Percentiles rank a stretch among this genome's conserved stretches.
These are phyloP conservation scores for Globodera rostochiensis DNA, from an alignment of 1,140 invertebrate species.

Conservation along the genomic window DNA sequence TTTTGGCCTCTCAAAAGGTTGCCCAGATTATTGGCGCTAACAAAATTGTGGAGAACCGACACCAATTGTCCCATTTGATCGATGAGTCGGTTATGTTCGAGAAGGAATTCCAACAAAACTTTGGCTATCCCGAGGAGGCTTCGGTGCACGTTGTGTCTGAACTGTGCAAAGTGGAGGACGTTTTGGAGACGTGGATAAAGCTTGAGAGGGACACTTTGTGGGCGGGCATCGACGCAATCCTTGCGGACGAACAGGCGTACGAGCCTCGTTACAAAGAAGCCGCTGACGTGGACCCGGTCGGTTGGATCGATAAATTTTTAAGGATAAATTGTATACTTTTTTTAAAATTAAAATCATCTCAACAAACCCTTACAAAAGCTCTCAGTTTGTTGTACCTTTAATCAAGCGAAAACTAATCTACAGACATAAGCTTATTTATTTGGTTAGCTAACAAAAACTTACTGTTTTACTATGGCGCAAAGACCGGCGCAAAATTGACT, in stretches of 20 bases:
- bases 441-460: too few relatives aligned
- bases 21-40: slow-evolving; percentile 15
- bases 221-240: slow-evolving; percentile 44
- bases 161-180: slow-evolving; percentile 35
- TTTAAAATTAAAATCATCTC: too few relatives aligned
- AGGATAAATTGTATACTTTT: neutral
- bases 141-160: slow-evolving; percentile 38
- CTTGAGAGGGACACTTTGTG: slow-evolving; percentile 48
- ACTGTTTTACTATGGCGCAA: too few relatives aligned
- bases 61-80: slow-evolving; percentile 45
- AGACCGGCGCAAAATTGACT: too few relatives aligned
- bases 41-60: slow-evolving; percentile 36
- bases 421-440: too few relatives aligned
- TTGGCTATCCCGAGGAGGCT: slow-evolving; percentile 27
- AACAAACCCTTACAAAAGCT: too few relatives aligned
- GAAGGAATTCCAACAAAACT: slow-evolving; percentile 41
- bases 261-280: slow-evolving; percentile 42
- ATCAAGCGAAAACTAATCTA: too few relatives aligned
- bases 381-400: too few relatives aligned
- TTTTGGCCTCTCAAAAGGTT: slow-evolving; percentile 36
- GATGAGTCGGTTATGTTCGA: slow-evolving; percentile 49
- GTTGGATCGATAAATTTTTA: neutral
- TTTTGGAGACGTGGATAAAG: slow-evolving; percentile 51
- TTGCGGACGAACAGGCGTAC: slow-evolving; percentile 40
- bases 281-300: slow-evolving; percentile 37